These are phyloP conservation scores for Cercocebus atys DNA, from an alignment of 2,113 vertebrate species.

Conservation along the genomic window DNA sequence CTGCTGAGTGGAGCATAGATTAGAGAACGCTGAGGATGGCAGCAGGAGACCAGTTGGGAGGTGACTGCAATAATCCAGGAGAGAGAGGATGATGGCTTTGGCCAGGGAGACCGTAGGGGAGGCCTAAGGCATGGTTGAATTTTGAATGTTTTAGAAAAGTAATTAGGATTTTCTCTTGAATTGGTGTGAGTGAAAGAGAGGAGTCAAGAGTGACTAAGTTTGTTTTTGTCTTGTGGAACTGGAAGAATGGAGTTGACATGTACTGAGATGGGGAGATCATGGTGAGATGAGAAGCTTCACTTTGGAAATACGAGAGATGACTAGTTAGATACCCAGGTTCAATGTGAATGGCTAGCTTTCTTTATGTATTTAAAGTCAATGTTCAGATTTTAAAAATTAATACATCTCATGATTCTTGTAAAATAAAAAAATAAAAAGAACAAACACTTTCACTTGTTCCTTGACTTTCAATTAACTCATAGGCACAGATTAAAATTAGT, in stretches of 20 bases:
- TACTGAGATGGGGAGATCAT: background rate
- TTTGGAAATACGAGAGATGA: background rate
- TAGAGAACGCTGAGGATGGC: background rate
- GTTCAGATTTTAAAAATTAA: background rate
- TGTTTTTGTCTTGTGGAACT: background rate
- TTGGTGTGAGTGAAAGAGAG: background rate
- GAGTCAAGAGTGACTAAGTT: background rate
- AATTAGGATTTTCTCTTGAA: background rate
- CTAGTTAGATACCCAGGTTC: background rate
- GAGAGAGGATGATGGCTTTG: background rate
- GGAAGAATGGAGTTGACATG: background rate
- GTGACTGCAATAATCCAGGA: background rate
- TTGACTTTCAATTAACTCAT: conserved; percentile 50
- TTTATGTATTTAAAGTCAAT: background rate
- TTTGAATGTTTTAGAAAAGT: background rate
- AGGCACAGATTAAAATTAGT: conserved; percentile 49
- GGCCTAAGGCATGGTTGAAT: background rate
- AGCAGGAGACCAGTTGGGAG: background rate
- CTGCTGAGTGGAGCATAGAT: background rate
- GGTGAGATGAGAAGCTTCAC: background rate
- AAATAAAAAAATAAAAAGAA: background rate
- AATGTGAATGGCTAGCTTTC: background rate
- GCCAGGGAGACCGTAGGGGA: background rate
- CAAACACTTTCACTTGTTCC: conserved; percentile 4
- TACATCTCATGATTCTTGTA: background rate